Evolutionary conservation across 2,797 vertebrate species (phyloP).

Genomic region (Aeoliscus strigatus): DNA sequence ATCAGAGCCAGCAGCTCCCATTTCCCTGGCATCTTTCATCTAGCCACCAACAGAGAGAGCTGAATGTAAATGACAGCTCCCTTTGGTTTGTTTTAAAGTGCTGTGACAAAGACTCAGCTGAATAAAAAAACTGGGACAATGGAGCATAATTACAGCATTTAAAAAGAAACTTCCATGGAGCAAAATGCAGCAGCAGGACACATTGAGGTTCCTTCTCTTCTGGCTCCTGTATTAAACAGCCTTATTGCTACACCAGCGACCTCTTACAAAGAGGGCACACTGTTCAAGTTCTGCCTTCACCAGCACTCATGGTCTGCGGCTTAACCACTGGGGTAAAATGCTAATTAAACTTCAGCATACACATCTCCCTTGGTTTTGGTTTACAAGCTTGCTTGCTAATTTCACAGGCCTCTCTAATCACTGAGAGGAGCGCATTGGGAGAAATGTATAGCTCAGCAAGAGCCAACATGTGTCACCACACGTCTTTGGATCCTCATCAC

Average conservation of each 20-base stretch:
- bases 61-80: constrained; percentile 1
- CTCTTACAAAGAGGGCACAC: constrained; percentile 34
- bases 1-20: constrained; percentile 9
- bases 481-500: too few species aligned
- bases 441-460: too few species aligned
- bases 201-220: too few species aligned
- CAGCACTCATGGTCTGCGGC: constrained; percentile 60
- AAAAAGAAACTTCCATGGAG: background rate
- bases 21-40: constrained; percentile 14
- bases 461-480: too few species aligned
- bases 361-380: constrained; percentile 49
- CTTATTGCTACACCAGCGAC: constrained; percentile 28
- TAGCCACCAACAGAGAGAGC: background rate
- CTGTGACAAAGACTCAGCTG: background rate
- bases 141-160: background rate
- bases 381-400: constrained; percentile 65
- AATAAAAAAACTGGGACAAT: background rate
- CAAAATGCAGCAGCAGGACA: too few species aligned
- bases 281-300: constrained; percentile 30
- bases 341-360: constrained; percentile 62
- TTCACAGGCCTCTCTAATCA: constrained; percentile 64
- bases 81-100: background rate
- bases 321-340: constrained; percentile 61
- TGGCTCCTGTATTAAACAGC: too few species aligned
- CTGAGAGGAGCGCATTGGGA: constrained; percentile 43